These are phyloP conservation scores for Sula dactylatra DNA, from an alignment of 2,113 vertebrate species.

Conservation along the genomic window DNA sequence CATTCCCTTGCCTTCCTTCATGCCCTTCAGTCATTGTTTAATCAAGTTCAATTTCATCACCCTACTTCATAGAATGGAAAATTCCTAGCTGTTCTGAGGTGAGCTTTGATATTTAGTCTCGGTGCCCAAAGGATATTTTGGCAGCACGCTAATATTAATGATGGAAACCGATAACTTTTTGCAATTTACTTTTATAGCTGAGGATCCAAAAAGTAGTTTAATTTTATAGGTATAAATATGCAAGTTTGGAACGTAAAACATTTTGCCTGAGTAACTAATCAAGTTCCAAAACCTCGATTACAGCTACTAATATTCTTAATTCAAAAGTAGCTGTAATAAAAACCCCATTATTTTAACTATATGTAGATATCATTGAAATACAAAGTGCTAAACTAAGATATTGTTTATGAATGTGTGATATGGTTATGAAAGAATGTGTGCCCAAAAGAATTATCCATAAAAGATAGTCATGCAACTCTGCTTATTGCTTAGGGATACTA, in stretches of 20 bases:
- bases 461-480: not conserved
- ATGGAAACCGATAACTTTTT: not conserved
- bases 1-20: not conserved
- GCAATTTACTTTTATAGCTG: not conserved
- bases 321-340: not conserved
- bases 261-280: not conserved
- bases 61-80: not conserved
- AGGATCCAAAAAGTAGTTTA: not conserved
- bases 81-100: not conserved
- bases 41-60: not conserved
- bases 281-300: not conserved
- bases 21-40: not conserved
- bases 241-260: not conserved
- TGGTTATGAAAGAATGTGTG: not conserved
- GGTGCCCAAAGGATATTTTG: not conserved
- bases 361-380: not conserved
- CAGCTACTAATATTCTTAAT: not conserved
- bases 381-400: not conserved
- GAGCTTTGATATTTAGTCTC: not conserved
- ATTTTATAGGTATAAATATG: not conserved
- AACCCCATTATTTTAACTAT: not conserved
- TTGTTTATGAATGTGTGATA: not conserved
- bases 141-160: not conserved
- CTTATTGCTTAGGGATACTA: not conserved
- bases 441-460: not conserved